phyloP scores from a whole-genome alignment of 2,888 invertebrate genomes.

The Idaea straminata region DNA sequence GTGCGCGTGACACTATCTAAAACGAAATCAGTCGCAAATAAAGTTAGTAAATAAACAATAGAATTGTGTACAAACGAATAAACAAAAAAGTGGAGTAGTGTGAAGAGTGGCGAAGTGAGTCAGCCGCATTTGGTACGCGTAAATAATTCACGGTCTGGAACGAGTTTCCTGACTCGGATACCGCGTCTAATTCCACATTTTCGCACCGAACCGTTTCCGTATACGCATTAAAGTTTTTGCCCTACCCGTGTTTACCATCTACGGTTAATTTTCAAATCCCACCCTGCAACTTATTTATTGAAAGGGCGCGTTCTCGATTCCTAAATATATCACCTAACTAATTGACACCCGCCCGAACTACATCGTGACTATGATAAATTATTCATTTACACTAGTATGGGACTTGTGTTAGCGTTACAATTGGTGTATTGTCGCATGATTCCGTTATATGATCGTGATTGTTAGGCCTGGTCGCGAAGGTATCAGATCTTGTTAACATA shows the following conservation, averaged over 20 bases:
- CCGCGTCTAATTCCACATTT: constrained; percentile 67
- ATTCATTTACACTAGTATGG: constrained; percentile 52
- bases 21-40: neutral
- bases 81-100: constrained; percentile 37
- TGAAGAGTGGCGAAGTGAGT: constrained; percentile 30
- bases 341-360: constrained; percentile 57
- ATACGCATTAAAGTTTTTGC: constrained; percentile 72
- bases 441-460: constrained; percentile 43
- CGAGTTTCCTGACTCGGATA: constrained; percentile 56
- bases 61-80: constrained; percentile 5
- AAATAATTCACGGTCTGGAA: constrained; percentile 63
- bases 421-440: constrained; percentile 40
- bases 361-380: constrained; percentile 50
- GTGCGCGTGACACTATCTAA: neutral
- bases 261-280: constrained; percentile 69
- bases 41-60: constrained; percentile 48
- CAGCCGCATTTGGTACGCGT: constrained; percentile 52
- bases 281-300: constrained; percentile 65
- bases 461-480: constrained; percentile 38
- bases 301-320: constrained; percentile 44
- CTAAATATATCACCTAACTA: constrained; percentile 57
- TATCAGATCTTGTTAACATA: constrained; percentile 60
- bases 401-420: constrained; percentile 46
- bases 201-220: constrained; percentile 58
- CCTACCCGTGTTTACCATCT: constrained; percentile 49